A percentile compares a stretch with the other conserved stretches of the same genome.
Evolutionary conservation across 2,888 invertebrate genomes (phyloP).

Genomic region (Melinaea menophilus): DNA sequence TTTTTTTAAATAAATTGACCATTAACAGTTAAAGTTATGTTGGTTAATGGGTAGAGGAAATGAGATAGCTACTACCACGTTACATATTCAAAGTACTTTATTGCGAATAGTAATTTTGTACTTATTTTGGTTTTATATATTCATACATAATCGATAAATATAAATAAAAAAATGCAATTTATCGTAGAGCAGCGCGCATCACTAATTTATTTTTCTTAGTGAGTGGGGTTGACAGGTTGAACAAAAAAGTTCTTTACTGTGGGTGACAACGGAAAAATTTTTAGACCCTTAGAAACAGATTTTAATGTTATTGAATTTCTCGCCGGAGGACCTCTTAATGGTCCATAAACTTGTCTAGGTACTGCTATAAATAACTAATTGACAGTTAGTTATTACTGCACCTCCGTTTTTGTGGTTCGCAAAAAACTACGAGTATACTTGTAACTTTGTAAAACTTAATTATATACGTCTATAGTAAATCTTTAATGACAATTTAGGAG

Average conservation of each 20-base stretch:
- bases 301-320: conserved; percentile 66
- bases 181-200: conserved; percentile 33
- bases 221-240: conserved; percentile 65
- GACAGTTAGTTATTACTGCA: conserved; percentile 47
- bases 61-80: too few relatives aligned
- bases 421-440: conserved; percentile 15
- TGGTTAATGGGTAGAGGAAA: background rate
- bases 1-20: background rate
- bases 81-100: too few relatives aligned
- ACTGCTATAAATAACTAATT: conserved; percentile 54
- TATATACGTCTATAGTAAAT: conserved; percentile 13
- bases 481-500: conserved; percentile 1
- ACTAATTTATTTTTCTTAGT: conserved; percentile 48
- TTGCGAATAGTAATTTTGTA: too few relatives aligned
- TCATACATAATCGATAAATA: background rate
- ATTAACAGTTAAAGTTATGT: background rate
- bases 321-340: conserved; percentile 53
- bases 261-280: conserved; percentile 65
- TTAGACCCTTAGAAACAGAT: conserved; percentile 55
- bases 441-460: conserved; percentile 7
- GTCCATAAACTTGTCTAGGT: conserved; percentile 54
- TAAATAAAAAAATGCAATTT: background rate
- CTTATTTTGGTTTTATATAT: background rate
- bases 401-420: conserved; percentile 38
- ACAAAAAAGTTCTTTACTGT: conserved; percentile 63